Evolutionary conservation across 1,140 invertebrate genomes (phyloP).

Genomic region (Euwallacea fornicatus): DNA sequence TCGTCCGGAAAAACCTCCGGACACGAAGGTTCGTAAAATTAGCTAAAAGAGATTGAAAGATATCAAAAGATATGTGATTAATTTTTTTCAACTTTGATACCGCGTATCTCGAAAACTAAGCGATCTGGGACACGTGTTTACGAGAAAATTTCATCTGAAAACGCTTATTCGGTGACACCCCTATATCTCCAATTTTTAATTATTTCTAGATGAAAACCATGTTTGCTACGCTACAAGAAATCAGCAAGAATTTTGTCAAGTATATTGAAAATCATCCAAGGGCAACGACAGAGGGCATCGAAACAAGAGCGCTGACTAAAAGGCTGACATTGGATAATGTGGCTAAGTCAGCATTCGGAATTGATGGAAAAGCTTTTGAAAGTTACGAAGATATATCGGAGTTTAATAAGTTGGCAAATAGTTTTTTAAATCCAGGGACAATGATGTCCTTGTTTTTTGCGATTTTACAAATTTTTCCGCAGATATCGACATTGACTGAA

Average conservation of each 20-base stretch:
- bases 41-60: no score
- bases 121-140: no score
- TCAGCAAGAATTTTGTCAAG: slow-evolving; percentile 34
- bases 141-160: no score
- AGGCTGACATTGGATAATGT: slow-evolving; percentile 42
- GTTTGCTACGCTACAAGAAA: slow-evolving; percentile 29
- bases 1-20: no score
- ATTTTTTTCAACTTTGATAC: no score
- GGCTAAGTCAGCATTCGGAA: slow-evolving; percentile 38
- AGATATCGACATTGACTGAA: background rate
- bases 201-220: slow-evolving; percentile 33
- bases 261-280: slow-evolving; percentile 40
- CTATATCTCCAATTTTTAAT: background rate
- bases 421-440: slow-evolving; percentile 19
- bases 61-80: no score
- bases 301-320: slow-evolving; percentile 35
- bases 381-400: slow-evolving; percentile 24
- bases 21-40: no score
- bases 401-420: slow-evolving; percentile 19
- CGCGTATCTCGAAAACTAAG: no score
- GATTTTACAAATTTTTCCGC: slow-evolving; percentile 8
- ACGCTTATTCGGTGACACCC: no score
- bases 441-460: background rate
- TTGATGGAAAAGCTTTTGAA: slow-evolving; percentile 37
- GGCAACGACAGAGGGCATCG: slow-evolving; percentile 26